These are phyloP conservation scores for Argya squamiceps DNA, from an alignment of 2,797 vertebrate species.

Conservation along the genomic window DNA sequence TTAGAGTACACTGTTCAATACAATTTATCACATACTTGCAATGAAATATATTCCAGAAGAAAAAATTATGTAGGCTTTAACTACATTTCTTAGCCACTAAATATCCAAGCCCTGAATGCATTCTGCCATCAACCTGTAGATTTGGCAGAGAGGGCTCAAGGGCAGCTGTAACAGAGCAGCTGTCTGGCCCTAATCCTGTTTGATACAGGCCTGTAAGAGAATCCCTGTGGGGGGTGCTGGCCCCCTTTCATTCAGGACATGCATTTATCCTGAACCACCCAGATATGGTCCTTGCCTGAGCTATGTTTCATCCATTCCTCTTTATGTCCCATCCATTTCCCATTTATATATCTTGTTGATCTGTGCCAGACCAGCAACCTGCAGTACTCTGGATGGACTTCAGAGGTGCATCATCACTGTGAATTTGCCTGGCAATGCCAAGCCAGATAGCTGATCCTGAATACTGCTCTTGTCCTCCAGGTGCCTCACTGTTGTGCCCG, in stretches of 20 bases:
- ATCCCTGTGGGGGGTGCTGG: accelerated
- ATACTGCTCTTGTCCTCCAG: neutral
- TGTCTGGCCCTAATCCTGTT: neutral
- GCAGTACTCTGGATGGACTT: neutral
- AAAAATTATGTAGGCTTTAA: neutral
- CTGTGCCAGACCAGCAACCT: neutral
- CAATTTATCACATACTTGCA: neutral
- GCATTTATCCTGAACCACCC: neutral
- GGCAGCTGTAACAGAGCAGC: neutral
- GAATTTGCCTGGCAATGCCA: neutral
- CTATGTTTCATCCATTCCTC: accelerated
- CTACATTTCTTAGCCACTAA: neutral
- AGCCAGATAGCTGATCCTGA: neutral
- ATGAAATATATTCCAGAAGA: neutral
- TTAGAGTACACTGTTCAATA: neutral
- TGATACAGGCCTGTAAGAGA: neutral
- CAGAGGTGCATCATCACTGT: neutral
- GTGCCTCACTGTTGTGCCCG: neutral
- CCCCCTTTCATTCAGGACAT: neutral
- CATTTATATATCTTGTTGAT: neutral
- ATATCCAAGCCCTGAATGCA: neutral
- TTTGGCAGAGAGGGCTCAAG: neutral
- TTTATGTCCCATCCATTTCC: no score
- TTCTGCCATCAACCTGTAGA: neutral
- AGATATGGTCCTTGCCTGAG: neutral